Base-by-base conservation (phyloP, 2,888 invertebrate species). In the Auanema freiburgensis region DNA sequence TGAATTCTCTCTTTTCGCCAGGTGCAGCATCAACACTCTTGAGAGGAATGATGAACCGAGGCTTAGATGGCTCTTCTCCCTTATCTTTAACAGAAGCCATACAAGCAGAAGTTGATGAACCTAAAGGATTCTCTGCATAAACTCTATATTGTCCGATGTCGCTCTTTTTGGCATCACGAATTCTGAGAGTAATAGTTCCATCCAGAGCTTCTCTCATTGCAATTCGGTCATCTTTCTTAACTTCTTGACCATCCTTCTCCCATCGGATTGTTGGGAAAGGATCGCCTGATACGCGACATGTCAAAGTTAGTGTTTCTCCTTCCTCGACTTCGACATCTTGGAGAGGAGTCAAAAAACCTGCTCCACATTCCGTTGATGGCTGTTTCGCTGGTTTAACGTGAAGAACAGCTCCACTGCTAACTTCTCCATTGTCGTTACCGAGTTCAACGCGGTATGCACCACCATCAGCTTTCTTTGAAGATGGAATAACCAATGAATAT, bases 361-460 rank as follows among this genome's bases (percentile, higher is more conserved):
- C 74, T 18, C 76, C 76, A n/a, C 65, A 64, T 8, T 64, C 65
- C 24, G 70, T 56, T 6, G 66, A 64, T 1, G 68, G 67, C n/a
- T 66, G 63, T 60, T 77, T 79, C 23, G 74, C 59, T 6, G 76
- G 68, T 52, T 74, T 74, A 44, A 81, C 81, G 57, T 79, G 76
- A 11, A 73, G 81, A 24, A 81, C 76, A 8, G 77, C 69, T 11
- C 80, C 80, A 23, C 70, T 70, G 61, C 73, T 74, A 5, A 76
- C 89, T 84, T 91, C 91, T 58, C 94, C 95, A 55, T 91, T 88
- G 79, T 90, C 89, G 86, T 92, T 93, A 78, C 88, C 88, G 58
- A 94, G 88, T 66, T 90, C 89, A 65, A 92, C 91, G 75, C 90
- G 90, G 87, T 92, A 94, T 64, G 85, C 84, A 4, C 87, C 87